Evolutionary conservation across 2,888 invertebrate genomes (phyloP).

Genomic region (Stegophylla sp.): DNA sequence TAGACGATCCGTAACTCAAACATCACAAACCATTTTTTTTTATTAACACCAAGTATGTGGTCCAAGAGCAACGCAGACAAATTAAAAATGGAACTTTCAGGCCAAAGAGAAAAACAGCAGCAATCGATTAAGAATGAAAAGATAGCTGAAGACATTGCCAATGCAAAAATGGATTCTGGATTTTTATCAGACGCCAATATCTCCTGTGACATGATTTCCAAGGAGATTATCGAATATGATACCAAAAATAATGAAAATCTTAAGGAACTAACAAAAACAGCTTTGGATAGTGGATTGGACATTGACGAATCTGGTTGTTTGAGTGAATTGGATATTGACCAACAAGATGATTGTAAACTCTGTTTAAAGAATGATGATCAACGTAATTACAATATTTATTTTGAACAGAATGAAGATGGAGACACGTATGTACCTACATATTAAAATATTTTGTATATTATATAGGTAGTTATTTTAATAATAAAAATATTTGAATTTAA

Average conservation of each 20-base stretch:
- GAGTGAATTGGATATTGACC: conserved; percentile 68
- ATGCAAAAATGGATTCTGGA: conserved; percentile 59
- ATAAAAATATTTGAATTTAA: no score
- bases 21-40: no score
- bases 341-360: conserved; percentile 65
- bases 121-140: conserved; percentile 25
- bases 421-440: conserved; percentile 78
- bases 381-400: conserved; percentile 72
- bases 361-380: conserved; percentile 41
- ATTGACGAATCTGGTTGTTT: conserved; percentile 71
- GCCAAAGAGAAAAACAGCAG: conserved; percentile 39
- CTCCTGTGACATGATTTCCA: conserved; percentile 42
- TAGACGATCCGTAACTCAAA: no score
- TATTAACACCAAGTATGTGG: conserved; percentile 35
- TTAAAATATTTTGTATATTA: conserved; percentile 9
- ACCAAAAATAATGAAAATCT: conserved; percentile 44
- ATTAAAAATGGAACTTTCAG: conserved; percentile 55
- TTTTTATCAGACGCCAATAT: conserved; percentile 54
- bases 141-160: conserved; percentile 10
- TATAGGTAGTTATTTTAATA: no score
- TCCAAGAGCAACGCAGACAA: conserved; percentile 48
- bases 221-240: conserved; percentile 36
- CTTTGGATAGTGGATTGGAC: conserved; percentile 75
- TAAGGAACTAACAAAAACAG: conserved; percentile 65
- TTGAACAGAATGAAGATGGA: conserved; percentile 81